Conservation (phyloP, 2,113 vertebrate genomes). For the Myotis brandtii region DNA sequence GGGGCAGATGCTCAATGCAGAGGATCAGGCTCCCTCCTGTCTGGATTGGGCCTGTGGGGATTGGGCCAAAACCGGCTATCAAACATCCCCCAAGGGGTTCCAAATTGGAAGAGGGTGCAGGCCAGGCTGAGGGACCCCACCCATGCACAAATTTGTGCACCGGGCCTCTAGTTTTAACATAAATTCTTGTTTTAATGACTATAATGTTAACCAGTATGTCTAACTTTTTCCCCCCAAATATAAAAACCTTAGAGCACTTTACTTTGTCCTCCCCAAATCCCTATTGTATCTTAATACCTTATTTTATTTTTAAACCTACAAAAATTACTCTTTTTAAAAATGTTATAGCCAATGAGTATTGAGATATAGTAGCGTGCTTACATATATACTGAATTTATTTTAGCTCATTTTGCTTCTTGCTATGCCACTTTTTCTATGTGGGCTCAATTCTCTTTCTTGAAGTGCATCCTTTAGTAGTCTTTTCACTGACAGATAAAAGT, state of each 20-base stretch:
- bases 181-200: background rate
- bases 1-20: too few relatives aligned
- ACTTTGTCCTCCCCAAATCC: background rate
- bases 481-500: background rate
- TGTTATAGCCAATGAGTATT: background rate
- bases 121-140: too few relatives aligned
- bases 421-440: background rate
- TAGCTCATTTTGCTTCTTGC: background rate
- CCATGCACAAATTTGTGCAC: too few relatives aligned
- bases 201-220: background rate
- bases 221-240: background rate
- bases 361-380: background rate
- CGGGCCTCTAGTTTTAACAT: background rate
- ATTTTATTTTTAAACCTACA: constrained; percentile 32
- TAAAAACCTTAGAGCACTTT: constrained; percentile 12
- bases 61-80: too few relatives aligned
- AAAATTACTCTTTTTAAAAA: background rate
- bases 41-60: too few relatives aligned
- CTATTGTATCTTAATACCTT: background rate
- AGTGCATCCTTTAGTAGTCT: background rate
- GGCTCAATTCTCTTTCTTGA: background rate
- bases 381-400: background rate
- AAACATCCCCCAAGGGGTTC: too few relatives aligned
- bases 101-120: too few relatives aligned
- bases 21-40: too few relatives aligned